phyloP scores from a whole-genome alignment of 2,113 vertebrate species.

The Candoia aspera region DNA sequence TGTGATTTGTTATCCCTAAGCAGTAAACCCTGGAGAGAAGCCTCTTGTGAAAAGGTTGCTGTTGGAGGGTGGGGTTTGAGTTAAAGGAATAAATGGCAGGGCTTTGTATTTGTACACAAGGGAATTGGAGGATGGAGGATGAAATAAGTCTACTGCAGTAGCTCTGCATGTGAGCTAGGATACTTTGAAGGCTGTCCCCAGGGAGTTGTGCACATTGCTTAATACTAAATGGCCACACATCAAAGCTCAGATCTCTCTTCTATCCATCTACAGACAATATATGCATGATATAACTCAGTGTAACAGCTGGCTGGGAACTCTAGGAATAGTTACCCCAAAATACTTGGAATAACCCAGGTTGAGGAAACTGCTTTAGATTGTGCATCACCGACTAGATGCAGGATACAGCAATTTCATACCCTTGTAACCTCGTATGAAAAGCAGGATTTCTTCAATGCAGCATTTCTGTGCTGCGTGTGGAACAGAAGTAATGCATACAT shows the following conservation, averaged over 20 bases:
- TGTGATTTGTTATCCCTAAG: not conserved
- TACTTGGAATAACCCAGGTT: not conserved
- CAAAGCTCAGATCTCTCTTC: not conserved
- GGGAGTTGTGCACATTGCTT: not conserved
- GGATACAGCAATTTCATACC: not conserved
- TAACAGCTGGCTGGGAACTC: not conserved
- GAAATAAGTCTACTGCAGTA: not conserved
- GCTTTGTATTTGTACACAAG: not conserved
- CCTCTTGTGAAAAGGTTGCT: not conserved
- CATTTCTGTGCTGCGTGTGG: not conserved
- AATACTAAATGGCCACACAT: not conserved
- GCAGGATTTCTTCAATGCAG: not conserved
- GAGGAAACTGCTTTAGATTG: not conserved
- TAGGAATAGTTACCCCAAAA: not conserved
- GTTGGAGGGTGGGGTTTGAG: not conserved
- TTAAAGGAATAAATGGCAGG: not conserved
- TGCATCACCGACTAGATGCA: not conserved
- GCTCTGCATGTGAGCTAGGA: not conserved
- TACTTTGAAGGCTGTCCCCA: not conserved
- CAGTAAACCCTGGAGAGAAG: accelerated
- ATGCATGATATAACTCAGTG: not conserved
- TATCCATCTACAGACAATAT: not conserved
- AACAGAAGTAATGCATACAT: not conserved
- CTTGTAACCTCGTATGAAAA: not conserved
- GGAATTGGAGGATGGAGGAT: too few species aligned